Evolutionary conservation across 2,888 invertebrate species (phyloP).

Genomic region (Hydropsyche betteni): DNA sequence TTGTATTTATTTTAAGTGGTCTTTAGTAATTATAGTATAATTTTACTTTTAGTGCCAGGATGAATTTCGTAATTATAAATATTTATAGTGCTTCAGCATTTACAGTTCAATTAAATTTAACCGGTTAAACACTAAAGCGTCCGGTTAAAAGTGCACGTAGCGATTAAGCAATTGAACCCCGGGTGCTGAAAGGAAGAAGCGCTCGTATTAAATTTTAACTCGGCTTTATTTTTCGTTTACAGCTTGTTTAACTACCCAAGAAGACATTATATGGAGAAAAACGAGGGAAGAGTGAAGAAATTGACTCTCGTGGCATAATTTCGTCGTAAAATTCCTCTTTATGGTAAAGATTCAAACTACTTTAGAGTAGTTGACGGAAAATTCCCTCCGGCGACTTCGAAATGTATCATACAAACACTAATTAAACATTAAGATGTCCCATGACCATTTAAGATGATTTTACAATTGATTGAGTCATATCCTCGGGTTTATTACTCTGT

Average conservation of each 20-base stretch:
- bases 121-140: neutral
- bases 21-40: too few relatives aligned
- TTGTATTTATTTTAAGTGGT: too few relatives aligned
- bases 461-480: too few relatives aligned
- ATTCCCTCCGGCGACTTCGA: too few relatives aligned
- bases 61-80: neutral
- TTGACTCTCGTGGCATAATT: neutral
- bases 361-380: too few relatives aligned
- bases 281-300: neutral
- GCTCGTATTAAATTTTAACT: conserved; percentile 17
- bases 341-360: neutral
- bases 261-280: conserved; percentile 2
- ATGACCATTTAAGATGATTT: too few relatives aligned
- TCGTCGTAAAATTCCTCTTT: conserved; percentile 1
- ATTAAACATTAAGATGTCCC: too few relatives aligned
- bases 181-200: neutral
- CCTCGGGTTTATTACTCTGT: too few relatives aligned
- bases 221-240: conserved; percentile 14
- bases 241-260: conserved; percentile 29
- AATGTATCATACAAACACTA: too few relatives aligned
- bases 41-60: neutral
- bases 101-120: too few relatives aligned
- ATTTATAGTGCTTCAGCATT: neutral
- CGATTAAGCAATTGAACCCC: conserved; percentile 23
- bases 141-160: conserved; percentile 24